Conservation (phyloP, 2,797 vertebrate species). For the Diplodus puntazzo region DNA sequence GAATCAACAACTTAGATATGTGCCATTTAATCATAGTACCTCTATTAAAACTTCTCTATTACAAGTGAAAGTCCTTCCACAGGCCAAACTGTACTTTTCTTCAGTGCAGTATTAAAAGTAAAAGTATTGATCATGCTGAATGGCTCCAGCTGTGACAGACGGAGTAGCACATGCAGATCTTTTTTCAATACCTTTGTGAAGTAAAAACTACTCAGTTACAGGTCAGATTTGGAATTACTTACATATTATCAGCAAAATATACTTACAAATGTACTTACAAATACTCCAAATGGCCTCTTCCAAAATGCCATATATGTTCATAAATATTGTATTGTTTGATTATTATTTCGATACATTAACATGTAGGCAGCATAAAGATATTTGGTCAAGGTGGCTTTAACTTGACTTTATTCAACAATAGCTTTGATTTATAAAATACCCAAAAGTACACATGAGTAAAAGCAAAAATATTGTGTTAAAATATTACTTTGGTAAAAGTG, state of each 20-base stretch:
- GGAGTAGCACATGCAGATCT: too few species aligned
- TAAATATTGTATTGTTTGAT: background rate
- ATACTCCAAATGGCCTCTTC: background rate
- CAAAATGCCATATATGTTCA: background rate
- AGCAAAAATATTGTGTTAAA: too few species aligned
- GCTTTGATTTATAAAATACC: too few species aligned
- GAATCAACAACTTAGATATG: background rate
- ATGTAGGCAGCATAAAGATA: background rate
- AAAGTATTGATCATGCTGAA: background rate
- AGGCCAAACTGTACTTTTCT: background rate
- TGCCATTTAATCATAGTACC: background rate
- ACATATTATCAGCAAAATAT: too few species aligned
- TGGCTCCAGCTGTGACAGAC: background rate
- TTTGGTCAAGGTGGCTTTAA: background rate
- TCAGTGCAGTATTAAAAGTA: background rate
- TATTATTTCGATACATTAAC: background rate
- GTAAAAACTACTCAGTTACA: background rate
- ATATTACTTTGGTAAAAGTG: too few species aligned
- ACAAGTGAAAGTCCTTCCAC: background rate
- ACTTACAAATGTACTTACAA: too few species aligned
- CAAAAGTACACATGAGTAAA: too few species aligned
- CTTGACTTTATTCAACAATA: background rate
- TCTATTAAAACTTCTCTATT: background rate
- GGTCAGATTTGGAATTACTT: too few species aligned
- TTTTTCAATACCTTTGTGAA: background rate